phyloP scores from a whole-genome alignment of 2,113 vertebrate species.

The Nansenia antarctica region DNA sequence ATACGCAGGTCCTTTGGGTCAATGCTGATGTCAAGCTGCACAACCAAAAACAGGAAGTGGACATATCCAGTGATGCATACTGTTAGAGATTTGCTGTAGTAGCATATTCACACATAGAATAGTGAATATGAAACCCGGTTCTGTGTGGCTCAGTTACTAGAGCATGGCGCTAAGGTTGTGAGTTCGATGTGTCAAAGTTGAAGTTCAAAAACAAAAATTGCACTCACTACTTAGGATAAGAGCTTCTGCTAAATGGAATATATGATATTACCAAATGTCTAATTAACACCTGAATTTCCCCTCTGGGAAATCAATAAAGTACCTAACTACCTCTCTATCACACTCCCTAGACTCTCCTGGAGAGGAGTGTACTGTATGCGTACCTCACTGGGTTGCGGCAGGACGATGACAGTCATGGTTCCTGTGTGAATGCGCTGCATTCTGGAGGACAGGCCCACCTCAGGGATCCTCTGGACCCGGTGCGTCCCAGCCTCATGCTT shows the following conservation, averaged over 20 bases:
- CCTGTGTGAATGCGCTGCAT: slow-evolving; percentile 98
- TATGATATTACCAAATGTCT: too few relatives aligned
- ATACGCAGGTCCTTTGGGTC: slow-evolving; percentile 85
- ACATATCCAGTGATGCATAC: not conserved
- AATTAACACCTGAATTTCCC: too few relatives aligned
- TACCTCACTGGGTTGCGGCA: slow-evolving; percentile 89
- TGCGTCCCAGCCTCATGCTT: slow-evolving; percentile 93
- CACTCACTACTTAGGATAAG: too few relatives aligned
- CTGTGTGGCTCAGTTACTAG: too few relatives aligned
- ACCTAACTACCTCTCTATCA: not conserved
- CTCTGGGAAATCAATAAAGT: too few relatives aligned
- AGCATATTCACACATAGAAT: too few relatives aligned
- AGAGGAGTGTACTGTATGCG: not conserved
- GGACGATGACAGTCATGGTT: slow-evolving; percentile 90
- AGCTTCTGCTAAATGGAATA: too few relatives aligned
- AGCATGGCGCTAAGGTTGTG: too few relatives aligned
- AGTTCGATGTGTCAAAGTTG: too few relatives aligned
- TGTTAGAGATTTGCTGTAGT: not conserved
- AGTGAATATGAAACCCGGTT: too few relatives aligned
- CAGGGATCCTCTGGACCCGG: slow-evolving; percentile 91
- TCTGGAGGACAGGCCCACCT: slow-evolving; percentile 88
- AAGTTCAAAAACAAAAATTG: too few relatives aligned
- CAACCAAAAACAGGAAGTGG: slow-evolving; percentile 19
- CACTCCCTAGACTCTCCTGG: not conserved
- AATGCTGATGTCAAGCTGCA: slow-evolving; percentile 84